Evolutionary conservation across 1,140 invertebrate genomes (phyloP).

Genomic region (Drosophila guanche): DNA sequence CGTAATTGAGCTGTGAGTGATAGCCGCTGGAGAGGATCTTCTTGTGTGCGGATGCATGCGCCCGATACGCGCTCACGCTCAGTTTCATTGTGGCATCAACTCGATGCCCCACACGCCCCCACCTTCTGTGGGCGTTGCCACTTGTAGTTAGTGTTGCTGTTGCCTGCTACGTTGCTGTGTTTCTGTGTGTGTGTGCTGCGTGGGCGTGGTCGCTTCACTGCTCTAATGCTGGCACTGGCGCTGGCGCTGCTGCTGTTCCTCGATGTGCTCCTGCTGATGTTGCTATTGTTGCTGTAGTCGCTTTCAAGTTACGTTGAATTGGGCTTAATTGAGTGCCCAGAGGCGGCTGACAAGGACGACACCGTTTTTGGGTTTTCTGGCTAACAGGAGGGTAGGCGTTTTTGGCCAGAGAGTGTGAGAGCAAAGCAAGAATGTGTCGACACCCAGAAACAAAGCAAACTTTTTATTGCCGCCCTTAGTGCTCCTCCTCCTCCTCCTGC

Average conservation of each 20-base stretch:
- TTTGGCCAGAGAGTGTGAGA: not conserved
- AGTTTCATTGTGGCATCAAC: conserved; percentile 88
- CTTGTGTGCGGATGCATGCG: conserved; percentile 92
- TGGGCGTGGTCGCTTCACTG: conserved; percentile 9
- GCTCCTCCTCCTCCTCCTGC: not conserved
- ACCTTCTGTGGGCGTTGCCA: conserved; percentile 22
- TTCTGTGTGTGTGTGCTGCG: not conserved
- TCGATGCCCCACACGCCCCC: conserved; percentile 26
- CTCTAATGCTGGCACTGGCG: not conserved
- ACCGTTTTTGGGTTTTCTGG: conserved; percentile 19
- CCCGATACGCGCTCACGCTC: conserved; percentile 92
- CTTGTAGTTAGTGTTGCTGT: conserved; percentile 16
- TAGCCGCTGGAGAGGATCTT: conserved; percentile 91
- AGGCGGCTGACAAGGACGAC: conserved; percentile 50
- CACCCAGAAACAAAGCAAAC: conserved; percentile 50
- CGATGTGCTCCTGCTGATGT: not conserved
- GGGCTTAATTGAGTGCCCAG: conserved; percentile 74
- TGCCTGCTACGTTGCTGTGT: conserved; percentile 15
- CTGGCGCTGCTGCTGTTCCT: not conserved
- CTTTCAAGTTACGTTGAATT: conserved; percentile 71
- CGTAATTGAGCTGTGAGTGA: conserved; percentile 90
- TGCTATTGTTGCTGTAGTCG: conserved; percentile 34
- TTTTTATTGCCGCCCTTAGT: conserved; percentile 56
- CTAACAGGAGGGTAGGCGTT: conserved; percentile 11
- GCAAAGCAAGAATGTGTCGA: conserved; percentile 33